phyloP scores from a whole-genome alignment of 2,113 vertebrate genomes.

The Microcebus jonahi region DNA sequence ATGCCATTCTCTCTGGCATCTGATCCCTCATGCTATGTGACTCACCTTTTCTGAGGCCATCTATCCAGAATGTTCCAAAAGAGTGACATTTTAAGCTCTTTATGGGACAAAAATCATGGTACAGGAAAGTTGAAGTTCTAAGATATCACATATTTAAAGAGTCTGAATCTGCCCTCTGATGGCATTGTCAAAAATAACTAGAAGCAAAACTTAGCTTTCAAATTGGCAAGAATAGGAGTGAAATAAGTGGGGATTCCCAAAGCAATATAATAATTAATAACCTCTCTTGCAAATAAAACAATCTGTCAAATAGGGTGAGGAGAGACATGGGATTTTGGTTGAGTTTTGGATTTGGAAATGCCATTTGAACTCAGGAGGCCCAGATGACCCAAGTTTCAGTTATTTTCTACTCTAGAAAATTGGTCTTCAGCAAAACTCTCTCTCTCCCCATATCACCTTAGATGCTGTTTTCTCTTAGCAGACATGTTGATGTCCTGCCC shows the following conservation, averaged over 20 bases:
- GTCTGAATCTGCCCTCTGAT: neutral
- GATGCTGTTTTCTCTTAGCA: neutral
- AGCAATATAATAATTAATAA: neutral
- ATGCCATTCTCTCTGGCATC: neutral
- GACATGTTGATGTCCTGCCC: neutral
- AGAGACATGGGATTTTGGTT: neutral
- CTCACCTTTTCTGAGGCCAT: neutral
- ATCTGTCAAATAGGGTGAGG: neutral
- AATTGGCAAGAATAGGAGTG: neutral
- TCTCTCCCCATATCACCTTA: neutral
- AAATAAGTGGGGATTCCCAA: constrained; percentile 5
- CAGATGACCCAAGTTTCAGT: neutral
- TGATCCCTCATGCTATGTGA: neutral
- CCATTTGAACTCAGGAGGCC: neutral
- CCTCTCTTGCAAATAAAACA: neutral
- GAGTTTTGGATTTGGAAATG: neutral
- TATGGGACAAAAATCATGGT: neutral
- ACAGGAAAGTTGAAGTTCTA: neutral
- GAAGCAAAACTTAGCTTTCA: neutral
- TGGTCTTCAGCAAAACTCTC: neutral
- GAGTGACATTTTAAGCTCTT: neutral
- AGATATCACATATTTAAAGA: neutral
- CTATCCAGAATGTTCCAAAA: neutral
- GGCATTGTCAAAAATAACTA: neutral
- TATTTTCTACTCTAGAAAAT: constrained; percentile 27